These are phyloP conservation scores for Aelia acuminata DNA, from an alignment of 2,888 invertebrate genomes.

Conservation along the genomic window DNA sequence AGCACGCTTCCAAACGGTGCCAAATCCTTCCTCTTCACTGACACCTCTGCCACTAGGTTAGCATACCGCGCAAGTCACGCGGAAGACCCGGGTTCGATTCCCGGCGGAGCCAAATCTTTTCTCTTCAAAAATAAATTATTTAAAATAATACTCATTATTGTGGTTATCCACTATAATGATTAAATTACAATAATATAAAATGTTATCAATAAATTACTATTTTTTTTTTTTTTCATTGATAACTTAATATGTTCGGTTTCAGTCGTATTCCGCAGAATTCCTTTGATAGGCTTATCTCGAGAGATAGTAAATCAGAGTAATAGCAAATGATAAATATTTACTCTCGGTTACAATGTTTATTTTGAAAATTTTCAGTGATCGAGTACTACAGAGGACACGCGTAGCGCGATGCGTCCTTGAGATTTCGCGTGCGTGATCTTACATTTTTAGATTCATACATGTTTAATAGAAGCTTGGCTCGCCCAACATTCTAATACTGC, in stretches of 20 bases:
- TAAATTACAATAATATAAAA: too few species aligned
- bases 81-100: too few species aligned
- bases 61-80: too few species aligned
- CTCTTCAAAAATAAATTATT: too few species aligned
- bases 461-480: background rate
- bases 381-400: background rate
- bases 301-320: background rate
- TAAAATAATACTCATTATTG: too few species aligned
- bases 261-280: background rate
- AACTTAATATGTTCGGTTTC: background rate
- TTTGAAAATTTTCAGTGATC: constrained; percentile 12
- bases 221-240: background rate
- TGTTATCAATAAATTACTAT: too few species aligned
- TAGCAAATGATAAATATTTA: background rate
- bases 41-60: too few species aligned
- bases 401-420: background rate
- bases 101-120: too few species aligned
- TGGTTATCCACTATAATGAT: too few species aligned
- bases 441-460: constrained; percentile 33
- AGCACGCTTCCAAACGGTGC: too few species aligned
- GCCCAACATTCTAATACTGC: background rate
- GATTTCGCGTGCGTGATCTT: background rate
- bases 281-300: background rate
- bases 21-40: too few species aligned
- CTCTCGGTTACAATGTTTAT: background rate